Base-by-base conservation (phyloP, 2,797 vertebrate species). In the Sparus aurata region DNA sequence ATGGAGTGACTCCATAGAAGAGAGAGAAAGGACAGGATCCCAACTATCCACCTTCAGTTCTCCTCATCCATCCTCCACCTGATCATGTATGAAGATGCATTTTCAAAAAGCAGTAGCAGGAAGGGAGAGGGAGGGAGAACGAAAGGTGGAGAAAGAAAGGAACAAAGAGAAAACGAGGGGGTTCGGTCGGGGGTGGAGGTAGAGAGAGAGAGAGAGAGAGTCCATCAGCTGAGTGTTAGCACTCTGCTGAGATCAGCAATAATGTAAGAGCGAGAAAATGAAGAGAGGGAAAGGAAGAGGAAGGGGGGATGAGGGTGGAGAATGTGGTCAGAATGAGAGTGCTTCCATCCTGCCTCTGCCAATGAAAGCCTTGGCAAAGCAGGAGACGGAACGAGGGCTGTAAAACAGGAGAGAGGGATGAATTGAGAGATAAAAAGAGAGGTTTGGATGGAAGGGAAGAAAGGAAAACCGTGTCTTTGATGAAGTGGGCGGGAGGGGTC, bases 171-270 rank as follows among this genome's bases (percentile, higher is more conserved):
- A 73, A 62, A 61, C 34, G 18, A 30, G 65, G 55, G 60, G 54
- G 66, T 83, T 74, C 54, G 60, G 69, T 27, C 55, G 47, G 57
- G 68, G 63, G 63, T 27, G 78, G 79, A 58, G 70, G 59, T 16
- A 64, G 75, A 45, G 69, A 15, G 69, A 63, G 67, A 84, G 84
- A 25, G 25, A 25, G 25, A 25, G 25, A 25, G 25, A 25, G 25
- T 91, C 90, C 90, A 92, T 94, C 91, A 92, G 87, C 91, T 91
- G 88, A 90, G 90, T 92, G 91, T 85, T 87, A 80, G 84, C 85
- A 82, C 84, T 92, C 89, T 92, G 94, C 91, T 92, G 90, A 94
- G 83, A 88, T 92, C 91, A 93, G 92, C 89, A 88, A 79, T 89
- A 91, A 90, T 55, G 53, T 25, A 47, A 34, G 83, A 86, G 83